Conservation (phyloP, 2,888 invertebrate genomes). For the Conomelus anceps region DNA sequence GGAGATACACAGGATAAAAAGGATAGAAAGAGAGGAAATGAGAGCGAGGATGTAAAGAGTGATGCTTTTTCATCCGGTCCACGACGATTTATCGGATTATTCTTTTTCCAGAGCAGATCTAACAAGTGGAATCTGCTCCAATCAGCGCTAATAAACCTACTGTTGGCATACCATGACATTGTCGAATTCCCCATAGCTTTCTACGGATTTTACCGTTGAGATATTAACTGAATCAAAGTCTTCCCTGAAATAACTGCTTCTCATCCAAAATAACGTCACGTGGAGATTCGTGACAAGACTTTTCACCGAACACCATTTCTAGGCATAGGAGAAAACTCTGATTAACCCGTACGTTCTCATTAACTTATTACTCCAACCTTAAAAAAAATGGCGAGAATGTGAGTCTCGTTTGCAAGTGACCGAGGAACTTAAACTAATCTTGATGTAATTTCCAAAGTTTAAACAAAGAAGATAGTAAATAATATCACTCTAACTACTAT, state of each 20-base stretch:
- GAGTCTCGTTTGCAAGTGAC: background rate
- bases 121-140: background rate
- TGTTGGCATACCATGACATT: background rate
- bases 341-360: background rate
- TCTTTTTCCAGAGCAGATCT: background rate
- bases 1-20: background rate
- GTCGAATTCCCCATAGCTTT: background rate
- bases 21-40: background rate
- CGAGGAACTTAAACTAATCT: background rate
- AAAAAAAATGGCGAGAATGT: background rate
- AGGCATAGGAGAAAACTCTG: background rate
- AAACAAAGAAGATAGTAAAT: background rate
- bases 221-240: background rate
- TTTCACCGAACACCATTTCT: background rate
- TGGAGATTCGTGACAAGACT: background rate
- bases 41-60: background rate
- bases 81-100: background rate
- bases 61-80: background rate
- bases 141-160: background rate
- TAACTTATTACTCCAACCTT: background rate
- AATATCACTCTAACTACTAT: too few species aligned
- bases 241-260: background rate
- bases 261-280: background rate
- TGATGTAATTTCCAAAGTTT: background rate
- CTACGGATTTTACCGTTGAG: background rate